Conservation (phyloP, 2,888 invertebrate genomes). For the Meloe dianella region DNA sequence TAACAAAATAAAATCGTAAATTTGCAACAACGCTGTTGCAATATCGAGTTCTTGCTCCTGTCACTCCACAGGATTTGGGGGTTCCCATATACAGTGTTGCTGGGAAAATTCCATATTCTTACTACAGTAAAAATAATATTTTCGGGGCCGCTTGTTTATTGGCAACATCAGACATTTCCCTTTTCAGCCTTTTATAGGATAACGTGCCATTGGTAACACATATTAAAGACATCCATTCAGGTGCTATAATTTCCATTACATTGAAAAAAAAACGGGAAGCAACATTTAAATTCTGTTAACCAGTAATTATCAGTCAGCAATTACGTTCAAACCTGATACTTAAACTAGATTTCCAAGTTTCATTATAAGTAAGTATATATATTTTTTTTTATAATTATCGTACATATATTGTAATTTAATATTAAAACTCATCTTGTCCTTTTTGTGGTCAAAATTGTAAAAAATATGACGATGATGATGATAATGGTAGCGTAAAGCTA, state of each 20-base stretch:
- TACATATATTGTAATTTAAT: neutral
- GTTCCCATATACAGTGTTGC: too few relatives aligned
- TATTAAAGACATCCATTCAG: neutral
- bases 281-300: neutral
- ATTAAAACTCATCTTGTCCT: neutral
- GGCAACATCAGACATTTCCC: too few relatives aligned
- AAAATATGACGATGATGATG: neutral
- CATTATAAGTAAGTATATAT: neutral
- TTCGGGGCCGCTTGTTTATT: too few relatives aligned
- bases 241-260: constrained; percentile 9
- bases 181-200: too few relatives aligned
- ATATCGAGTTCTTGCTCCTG: neutral
- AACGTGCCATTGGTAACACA: neutral
- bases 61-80: too few relatives aligned
- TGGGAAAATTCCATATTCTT: too few relatives aligned
- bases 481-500: neutral
- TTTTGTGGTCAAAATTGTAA: neutral
- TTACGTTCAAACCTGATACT: neutral
- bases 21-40: neutral
- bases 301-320: neutral
- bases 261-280: neutral
- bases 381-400: neutral
- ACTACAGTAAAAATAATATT: too few relatives aligned
- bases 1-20: neutral
- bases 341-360: constrained; percentile 2